A percentile compares a stretch with the other conserved stretches of the same genome.
These are phyloP conservation scores for Gymnarchus niloticus DNA, from an alignment of 2,113 vertebrate species.

Conservation along the genomic window DNA sequence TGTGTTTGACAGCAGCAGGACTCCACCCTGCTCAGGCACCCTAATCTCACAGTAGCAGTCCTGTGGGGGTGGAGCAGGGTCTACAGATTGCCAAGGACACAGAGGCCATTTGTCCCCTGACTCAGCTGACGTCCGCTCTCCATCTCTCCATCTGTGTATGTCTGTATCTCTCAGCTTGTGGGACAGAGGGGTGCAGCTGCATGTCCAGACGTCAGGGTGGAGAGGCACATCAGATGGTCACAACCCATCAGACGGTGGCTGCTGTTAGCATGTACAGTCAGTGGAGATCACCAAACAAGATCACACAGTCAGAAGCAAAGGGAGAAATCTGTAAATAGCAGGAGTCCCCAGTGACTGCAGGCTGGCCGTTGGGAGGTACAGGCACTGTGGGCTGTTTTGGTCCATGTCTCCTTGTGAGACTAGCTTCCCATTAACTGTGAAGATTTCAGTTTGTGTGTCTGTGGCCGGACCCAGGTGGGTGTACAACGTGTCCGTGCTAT, in stretches of 20 bases:
- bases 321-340: not conserved
- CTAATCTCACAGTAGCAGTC: constrained; percentile 18
- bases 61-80: not conserved
- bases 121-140: not conserved
- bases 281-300: not conserved
- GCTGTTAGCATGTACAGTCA: not conserved
- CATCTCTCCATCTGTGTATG: not conserved
- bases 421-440: not conserved
- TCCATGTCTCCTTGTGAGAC: not conserved
- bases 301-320: not conserved
- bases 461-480: not conserved
- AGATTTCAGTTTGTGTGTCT: not conserved
- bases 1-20: not conserved
- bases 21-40: not conserved
- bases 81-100: not conserved
- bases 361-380: not conserved
- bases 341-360: not conserved
- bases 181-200: not conserved
- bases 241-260: not conserved
- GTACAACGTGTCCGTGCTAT: too few species aligned
- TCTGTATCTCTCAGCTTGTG: not conserved
- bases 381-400: not conserved
- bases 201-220: not conserved
- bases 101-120: not conserved
- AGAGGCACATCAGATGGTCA: not conserved